phyloP scores from a whole-genome alignment of 2,888 invertebrate genomes.

The Thymelicus lineola region DNA sequence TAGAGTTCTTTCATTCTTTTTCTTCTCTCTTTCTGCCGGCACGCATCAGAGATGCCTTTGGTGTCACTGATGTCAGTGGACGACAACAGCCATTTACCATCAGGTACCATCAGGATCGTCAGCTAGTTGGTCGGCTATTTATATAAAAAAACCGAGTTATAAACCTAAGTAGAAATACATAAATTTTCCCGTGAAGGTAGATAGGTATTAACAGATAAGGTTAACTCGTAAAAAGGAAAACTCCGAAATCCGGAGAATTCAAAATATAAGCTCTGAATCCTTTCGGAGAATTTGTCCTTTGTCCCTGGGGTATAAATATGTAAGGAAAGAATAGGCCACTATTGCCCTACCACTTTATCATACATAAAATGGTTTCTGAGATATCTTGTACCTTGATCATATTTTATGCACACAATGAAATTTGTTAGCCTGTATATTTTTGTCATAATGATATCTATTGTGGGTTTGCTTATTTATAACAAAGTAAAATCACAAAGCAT shows the following conservation, averaged over 20 bases:
- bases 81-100: too few relatives aligned
- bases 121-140: too few relatives aligned
- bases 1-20: too few relatives aligned
- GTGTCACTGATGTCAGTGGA: too few relatives aligned
- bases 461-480: too few relatives aligned
- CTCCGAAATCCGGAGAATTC: constrained; percentile 10
- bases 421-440: not conserved
- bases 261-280: constrained; percentile 28
- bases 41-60: too few relatives aligned
- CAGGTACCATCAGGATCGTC: too few relatives aligned
- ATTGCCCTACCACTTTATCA: not conserved
- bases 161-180: too few relatives aligned
- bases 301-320: constrained; percentile 26
- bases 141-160: too few relatives aligned
- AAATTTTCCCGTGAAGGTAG: constrained; percentile 8
- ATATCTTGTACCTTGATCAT: not conserved
- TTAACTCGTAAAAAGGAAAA: too few relatives aligned
- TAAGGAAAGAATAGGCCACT: constrained; percentile 17
- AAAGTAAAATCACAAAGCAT: too few relatives aligned
- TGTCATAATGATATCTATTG: not conserved
- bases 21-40: too few relatives aligned
- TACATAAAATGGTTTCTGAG: constrained; percentile 7
- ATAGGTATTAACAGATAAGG: not conserved
- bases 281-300: constrained; percentile 15
- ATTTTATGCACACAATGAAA: not conserved